These are phyloP conservation scores for Cynopterus sphinx DNA, from an alignment of 2,797 vertebrate genomes.

Conservation along the genomic window DNA sequence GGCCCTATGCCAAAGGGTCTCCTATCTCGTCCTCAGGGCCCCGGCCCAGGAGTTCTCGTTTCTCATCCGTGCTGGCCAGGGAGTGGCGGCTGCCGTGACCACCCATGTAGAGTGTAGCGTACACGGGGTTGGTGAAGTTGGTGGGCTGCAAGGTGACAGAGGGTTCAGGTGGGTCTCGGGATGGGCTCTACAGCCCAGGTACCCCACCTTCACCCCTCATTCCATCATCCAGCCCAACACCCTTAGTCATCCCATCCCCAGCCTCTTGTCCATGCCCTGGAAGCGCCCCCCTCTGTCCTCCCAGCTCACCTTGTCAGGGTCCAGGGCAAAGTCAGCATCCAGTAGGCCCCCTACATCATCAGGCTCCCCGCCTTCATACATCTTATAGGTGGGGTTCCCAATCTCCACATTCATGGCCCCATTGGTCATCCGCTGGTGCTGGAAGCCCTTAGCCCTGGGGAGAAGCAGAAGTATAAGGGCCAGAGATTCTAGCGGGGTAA, in stretches of 20 bases:
- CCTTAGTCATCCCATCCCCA: rapidly evolving
- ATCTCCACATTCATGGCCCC: conserved; percentile 98
- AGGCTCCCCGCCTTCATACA: conserved; percentile 94
- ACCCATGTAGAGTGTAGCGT: conserved; percentile 98
- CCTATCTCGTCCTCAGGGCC: conserved; percentile 93
- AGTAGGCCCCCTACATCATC: conserved; percentile 94
- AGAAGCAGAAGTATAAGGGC: background rate
- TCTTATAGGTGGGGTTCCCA: conserved; percentile 96
- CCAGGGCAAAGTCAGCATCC: conserved; percentile 94
- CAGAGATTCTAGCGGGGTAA: background rate
- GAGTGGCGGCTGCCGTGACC: conserved; percentile 97
- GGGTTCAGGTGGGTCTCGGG: background rate
- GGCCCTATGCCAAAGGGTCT: conserved; percentile 94
- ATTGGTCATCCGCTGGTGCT: conserved; percentile 96
- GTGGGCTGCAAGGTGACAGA: conserved; percentile 88
- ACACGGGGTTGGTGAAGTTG: conserved; percentile 99
- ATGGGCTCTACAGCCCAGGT: rapidly evolving
- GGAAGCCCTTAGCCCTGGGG: conserved; percentile 94
- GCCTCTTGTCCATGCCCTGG: background rate
- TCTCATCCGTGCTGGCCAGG: conserved; percentile 98
- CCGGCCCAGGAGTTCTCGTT: conserved; percentile 94
- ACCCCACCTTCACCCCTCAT: rapidly evolving
- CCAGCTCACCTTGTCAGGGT: conserved; percentile 92
- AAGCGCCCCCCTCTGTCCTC: background rate
- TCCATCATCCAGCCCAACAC: background rate